Percentiles rank a stretch among this genome's conserved stretches.
These are phyloP conservation scores for Pipistrellus pygmaeus DNA, from an alignment of 2,797 vertebrate genomes.

Conservation along the genomic window DNA sequence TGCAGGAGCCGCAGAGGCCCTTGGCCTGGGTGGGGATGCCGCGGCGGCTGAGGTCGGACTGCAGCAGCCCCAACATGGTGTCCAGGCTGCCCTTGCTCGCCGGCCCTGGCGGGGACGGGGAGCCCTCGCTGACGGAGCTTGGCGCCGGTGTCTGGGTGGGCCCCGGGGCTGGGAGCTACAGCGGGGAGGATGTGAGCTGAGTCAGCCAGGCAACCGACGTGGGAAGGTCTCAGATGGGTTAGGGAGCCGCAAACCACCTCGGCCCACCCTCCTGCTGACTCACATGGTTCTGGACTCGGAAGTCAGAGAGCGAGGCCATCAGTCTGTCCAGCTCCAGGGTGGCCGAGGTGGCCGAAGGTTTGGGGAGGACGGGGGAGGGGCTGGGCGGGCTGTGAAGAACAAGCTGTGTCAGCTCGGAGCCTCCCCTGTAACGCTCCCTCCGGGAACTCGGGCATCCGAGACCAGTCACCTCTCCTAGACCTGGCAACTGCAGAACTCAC, in stretches of 20 bases:
- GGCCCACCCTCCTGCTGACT: slow-evolving; percentile 68
- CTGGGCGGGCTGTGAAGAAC: slow-evolving; percentile 72
- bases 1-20: slow-evolving; percentile 94
- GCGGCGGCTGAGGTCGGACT: slow-evolving; percentile 94
- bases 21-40: slow-evolving; percentile 94
- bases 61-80: slow-evolving; percentile 95
- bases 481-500: slow-evolving; percentile 56
- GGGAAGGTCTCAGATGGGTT: background rate
- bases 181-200: background rate
- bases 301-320: slow-evolving; percentile 96
- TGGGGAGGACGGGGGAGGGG: slow-evolving; percentile 52
- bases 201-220: background rate
- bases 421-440: background rate
- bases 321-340: slow-evolving; percentile 95
- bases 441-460: background rate
- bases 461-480: background rate
- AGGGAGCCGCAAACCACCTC: background rate
- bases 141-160: slow-evolving; percentile 62
- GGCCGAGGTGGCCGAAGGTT: slow-evolving; percentile 92
- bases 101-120: slow-evolving; percentile 42
- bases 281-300: slow-evolving; percentile 95
- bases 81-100: slow-evolving; percentile 90
- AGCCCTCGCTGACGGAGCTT: slow-evolving; percentile 55
- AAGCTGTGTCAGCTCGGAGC: background rate
- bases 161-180: slow-evolving; percentile 74